A percentile compares a stretch with the other conserved stretches of the same genome.
phyloP scores from a whole-genome alignment of 2,797 vertebrate species.

The Sebastes hubbsi region DNA sequence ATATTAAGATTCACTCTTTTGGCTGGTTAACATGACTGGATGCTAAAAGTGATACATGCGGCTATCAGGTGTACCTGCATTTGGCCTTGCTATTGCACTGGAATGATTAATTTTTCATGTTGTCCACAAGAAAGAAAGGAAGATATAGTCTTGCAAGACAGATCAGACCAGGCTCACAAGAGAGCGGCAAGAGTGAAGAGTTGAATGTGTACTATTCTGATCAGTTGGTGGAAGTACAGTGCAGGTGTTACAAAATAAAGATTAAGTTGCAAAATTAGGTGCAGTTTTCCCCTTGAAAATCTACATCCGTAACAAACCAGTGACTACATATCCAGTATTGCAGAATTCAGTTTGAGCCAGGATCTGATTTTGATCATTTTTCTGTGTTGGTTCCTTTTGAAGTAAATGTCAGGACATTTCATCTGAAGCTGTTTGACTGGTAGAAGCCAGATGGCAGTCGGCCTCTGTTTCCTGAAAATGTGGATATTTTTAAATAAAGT shows the following conservation, averaged over 20 bases:
- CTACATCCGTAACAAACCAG: no score
- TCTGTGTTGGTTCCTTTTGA: neutral
- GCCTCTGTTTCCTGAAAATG: neutral
- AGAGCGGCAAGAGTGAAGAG: neutral
- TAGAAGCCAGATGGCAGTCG: slow-evolving; percentile 38
- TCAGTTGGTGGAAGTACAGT: neutral
- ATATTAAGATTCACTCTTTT: neutral
- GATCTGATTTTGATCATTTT: slow-evolving; percentile 2
- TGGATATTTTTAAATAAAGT: slow-evolving; percentile 57
- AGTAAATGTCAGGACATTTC: neutral
- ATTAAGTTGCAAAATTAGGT: neutral
- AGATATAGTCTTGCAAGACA: neutral
- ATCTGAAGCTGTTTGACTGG: slow-evolving; percentile 8
- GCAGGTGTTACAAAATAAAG: neutral
- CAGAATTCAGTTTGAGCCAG: neutral
- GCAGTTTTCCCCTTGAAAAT: no score
- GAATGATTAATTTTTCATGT: neutral
- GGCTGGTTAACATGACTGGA: neutral
- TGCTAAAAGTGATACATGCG: neutral
- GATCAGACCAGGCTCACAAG: neutral
- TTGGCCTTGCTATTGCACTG: neutral
- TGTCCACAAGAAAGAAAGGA: neutral
- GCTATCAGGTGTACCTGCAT: neutral
- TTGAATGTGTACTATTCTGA: neutral
- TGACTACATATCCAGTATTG: no score